Base-by-base conservation (phyloP, 2,888 invertebrate species). In the Dorcus parallelipipedus region DNA sequence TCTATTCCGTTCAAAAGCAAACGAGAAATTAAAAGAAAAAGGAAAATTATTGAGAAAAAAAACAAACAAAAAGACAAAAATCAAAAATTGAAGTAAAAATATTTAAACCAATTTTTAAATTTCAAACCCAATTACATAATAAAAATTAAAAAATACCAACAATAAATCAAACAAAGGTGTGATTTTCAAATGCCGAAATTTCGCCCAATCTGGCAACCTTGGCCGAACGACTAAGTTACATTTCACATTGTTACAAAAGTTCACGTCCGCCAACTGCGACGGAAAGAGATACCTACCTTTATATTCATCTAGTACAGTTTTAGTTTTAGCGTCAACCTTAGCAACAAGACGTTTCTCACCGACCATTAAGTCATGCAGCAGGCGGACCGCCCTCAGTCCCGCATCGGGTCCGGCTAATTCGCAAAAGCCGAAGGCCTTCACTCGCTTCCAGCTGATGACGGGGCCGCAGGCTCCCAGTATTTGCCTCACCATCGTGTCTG, bases 341-440 rank as follows among this genome's bases (percentile, higher is more conserved):
- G 97, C 97, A 59, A 98, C 92, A 68, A 99, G 83, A 73, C 90
- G 90, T 80, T 95, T 96, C 68, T 95, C 97, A 57, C 93, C 95
- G 52, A 99, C 88, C 77, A 90, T 88, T 78, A 95, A 88, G 70
- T 95, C 95, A 80, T 97, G 95, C 38, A 99, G 83, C 64, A 99
- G 81, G 47, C 95, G 82, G 64, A 99, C 95, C 65, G 97, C 96
- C 64, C 98, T 84, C 67, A 98, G 82, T 42, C 97, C 98, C 17
- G 97, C 93, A 80, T 97, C 96, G 14, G 98, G 97, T 58, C 93
- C 90, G 66, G 93, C 94, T 79, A 94, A 95, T 81, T 98, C 98
- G 81, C 97, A 96, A 81, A 98, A 99, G 8, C 98, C 98, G 80
- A 98, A 98, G 1, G 94, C 95, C 76, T 95, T 94, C 14, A 98